These are phyloP conservation scores for Collichthys lucidus DNA, from an alignment of 2,113 vertebrate species.

Conservation along the genomic window DNA sequence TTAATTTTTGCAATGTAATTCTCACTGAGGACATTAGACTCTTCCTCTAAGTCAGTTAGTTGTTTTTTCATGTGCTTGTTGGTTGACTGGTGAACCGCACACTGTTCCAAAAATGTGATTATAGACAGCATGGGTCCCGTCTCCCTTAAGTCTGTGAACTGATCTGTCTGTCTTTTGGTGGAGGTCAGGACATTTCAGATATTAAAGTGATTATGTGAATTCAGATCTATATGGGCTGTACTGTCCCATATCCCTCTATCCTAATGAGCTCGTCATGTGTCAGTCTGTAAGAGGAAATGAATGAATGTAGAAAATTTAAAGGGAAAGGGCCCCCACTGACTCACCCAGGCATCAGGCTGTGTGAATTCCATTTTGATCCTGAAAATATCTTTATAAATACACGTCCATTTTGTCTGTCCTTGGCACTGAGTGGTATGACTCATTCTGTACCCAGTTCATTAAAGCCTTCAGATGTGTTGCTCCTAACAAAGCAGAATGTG, in stretches of 20 bases:
- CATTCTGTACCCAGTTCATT: not conserved
- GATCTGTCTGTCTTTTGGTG: conserved; percentile 22
- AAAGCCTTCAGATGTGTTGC: conserved; percentile 1
- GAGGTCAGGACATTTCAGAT: conserved; percentile 62
- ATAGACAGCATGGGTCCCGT: not conserved
- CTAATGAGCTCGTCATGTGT: conserved; percentile 66
- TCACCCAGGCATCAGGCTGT: conserved; percentile 23
- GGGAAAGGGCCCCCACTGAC: conserved; percentile 23
- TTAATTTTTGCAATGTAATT: too few species aligned
- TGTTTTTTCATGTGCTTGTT: not conserved
- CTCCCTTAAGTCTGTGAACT: conserved; percentile 41
- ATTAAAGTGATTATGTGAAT: conserved; percentile 78
- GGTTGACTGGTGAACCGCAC: not conserved
- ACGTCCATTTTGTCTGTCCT: conserved; percentile 3
- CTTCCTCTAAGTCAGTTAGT: not conserved
- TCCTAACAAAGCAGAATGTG: not conserved
- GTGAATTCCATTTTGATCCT: conserved; percentile 14
- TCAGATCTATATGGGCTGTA: conserved; percentile 29
- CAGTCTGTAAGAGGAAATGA: conserved; percentile 52
- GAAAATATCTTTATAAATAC: conserved; percentile 17
- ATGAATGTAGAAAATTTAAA: conserved; percentile 24
- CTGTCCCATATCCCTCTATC: conserved; percentile 49
- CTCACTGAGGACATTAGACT: not conserved
- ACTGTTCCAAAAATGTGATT: not conserved
- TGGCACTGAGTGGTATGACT: not conserved